phyloP scores from a whole-genome alignment of 92 coral and sea anemone genomes.

The Phymanthus crucifer region DNA sequence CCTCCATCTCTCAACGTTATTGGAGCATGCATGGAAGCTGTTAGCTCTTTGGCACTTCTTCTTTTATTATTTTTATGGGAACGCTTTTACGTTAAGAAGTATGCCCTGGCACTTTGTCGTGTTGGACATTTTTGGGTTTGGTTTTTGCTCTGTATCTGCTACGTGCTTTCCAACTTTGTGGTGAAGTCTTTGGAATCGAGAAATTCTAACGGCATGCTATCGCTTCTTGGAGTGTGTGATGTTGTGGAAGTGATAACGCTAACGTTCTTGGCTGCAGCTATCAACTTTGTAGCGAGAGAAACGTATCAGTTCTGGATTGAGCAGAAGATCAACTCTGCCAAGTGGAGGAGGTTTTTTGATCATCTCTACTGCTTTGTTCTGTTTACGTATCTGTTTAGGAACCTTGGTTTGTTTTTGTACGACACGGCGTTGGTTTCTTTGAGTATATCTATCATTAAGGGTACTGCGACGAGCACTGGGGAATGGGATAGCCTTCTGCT shows the following conservation, averaged over 20 bases:
- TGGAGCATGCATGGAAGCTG: slow-evolving; percentile 53
- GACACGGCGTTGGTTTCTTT: slow-evolving; percentile 74
- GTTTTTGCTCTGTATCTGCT: slow-evolving; percentile 39
- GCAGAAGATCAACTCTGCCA: slow-evolving; percentile 4
- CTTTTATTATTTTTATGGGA: slow-evolving; percentile 53
- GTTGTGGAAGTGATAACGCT: slow-evolving; percentile 34
- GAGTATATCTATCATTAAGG: slow-evolving; percentile 66
- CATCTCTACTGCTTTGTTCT: slow-evolving; percentile 37
- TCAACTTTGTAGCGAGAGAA: slow-evolving; percentile 58
- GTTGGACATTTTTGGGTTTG: slow-evolving; percentile 85
- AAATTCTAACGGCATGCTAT: slow-evolving; percentile 2
- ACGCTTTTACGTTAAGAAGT: slow-evolving; percentile 46
- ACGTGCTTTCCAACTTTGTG: slow-evolving; percentile 23
- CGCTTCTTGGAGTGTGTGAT: slow-evolving; percentile 27
- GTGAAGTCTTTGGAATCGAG: slow-evolving; percentile 39
- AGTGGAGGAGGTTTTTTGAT: slow-evolving; percentile 19
- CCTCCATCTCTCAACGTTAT: slow-evolving; percentile 25
- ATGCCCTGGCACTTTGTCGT: slow-evolving; percentile 41
- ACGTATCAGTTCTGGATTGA: slow-evolving; percentile 48
- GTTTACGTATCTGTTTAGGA: slow-evolving; percentile 57
- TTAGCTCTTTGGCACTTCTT: slow-evolving; percentile 48
- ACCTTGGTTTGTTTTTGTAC: slow-evolving; percentile 70
- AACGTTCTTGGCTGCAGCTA: slow-evolving; percentile 50
- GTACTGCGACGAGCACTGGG: slow-evolving; percentile 7
- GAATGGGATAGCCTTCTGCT: slow-evolving; percentile 70